Evolutionary conservation across 2,888 invertebrate species (phyloP).

Genomic region (Lochmaea capreae): DNA sequence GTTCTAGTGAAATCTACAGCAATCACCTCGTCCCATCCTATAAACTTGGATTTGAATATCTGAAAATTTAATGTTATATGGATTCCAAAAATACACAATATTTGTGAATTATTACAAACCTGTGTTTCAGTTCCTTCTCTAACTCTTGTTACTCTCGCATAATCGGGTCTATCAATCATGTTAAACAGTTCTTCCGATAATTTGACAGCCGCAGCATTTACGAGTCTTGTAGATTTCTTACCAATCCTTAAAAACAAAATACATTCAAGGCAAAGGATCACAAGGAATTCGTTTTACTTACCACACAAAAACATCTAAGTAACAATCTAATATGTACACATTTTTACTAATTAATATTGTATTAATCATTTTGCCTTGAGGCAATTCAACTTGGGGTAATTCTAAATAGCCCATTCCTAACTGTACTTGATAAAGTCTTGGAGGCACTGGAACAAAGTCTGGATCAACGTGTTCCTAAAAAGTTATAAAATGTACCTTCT

Average conservation of each 20-base stretch:
- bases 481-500: neutral
- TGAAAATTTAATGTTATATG: conserved; percentile 55
- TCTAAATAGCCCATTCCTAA: conserved; percentile 99
- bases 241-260: conserved; percentile 79
- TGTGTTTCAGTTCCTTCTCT: conserved; percentile 93
- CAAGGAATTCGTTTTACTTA: conserved; percentile 60
- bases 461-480: conserved; percentile 77
- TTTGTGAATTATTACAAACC: conserved; percentile 62
- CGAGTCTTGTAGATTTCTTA: conserved; percentile 94
- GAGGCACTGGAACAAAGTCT: conserved; percentile 73
- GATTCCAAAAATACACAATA: neutral
- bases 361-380: conserved; percentile 81
- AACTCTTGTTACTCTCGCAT: conserved; percentile 88
- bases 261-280: too few relatives aligned
- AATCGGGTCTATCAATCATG: conserved; percentile 91
- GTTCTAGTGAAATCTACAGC: conserved; percentile 99
- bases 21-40: conserved; percentile 98
- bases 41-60: conserved; percentile 97
- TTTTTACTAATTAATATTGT: conserved; percentile 87
- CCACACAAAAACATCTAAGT: conserved; percentile 95
- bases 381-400: conserved; percentile 89
- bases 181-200: conserved; percentile 95
- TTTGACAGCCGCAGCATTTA: conserved; percentile 95
- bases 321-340: conserved; percentile 97
- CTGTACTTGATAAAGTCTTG: conserved; percentile 93